A percentile compares a stretch with the other conserved stretches of the same genome.
Evolutionary conservation across 2,113 vertebrate species (phyloP).

Genomic region (Micronycteris hirsuta): DNA sequence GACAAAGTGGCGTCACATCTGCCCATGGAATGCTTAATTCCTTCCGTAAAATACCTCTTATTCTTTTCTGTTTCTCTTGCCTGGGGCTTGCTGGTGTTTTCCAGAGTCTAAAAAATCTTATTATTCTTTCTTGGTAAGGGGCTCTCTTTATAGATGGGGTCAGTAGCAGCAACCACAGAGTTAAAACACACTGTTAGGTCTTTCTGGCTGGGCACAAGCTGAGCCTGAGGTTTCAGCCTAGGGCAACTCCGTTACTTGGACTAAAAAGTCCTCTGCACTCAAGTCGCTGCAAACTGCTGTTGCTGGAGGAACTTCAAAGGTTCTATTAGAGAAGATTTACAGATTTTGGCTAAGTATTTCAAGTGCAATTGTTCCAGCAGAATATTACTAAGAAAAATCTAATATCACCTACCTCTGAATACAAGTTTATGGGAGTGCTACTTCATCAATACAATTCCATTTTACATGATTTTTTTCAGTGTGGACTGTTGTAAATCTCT

Average conservation of each 20-base stretch:
- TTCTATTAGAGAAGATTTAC: neutral
- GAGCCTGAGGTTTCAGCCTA: neutral
- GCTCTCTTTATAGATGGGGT: neutral
- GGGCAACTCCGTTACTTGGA: neutral
- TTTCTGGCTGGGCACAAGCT: neutral
- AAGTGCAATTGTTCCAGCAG: neutral
- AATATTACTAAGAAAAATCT: neutral
- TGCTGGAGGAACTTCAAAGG: neutral
- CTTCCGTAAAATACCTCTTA: neutral
- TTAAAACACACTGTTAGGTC: neutral
- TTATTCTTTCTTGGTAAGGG: neutral
- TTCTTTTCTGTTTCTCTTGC: neutral
- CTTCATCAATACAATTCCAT: neutral
- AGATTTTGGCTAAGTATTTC: neutral
- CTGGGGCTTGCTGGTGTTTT: neutral
- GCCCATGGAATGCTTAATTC: constrained; percentile 8
- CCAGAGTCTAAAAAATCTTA: neutral
- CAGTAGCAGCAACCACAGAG: neutral
- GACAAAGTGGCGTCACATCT: neutral
- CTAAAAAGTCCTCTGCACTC: neutral
- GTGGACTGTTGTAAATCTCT: neutral
- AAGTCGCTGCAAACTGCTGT: neutral
- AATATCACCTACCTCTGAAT: neutral
- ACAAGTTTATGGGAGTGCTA: neutral
- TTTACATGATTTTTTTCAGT: neutral